A percentile compares a stretch with the other conserved stretches of the same genome.
phyloP scores from a whole-genome alignment of 2,888 invertebrate genomes.

The Isotomurus palustris region DNA sequence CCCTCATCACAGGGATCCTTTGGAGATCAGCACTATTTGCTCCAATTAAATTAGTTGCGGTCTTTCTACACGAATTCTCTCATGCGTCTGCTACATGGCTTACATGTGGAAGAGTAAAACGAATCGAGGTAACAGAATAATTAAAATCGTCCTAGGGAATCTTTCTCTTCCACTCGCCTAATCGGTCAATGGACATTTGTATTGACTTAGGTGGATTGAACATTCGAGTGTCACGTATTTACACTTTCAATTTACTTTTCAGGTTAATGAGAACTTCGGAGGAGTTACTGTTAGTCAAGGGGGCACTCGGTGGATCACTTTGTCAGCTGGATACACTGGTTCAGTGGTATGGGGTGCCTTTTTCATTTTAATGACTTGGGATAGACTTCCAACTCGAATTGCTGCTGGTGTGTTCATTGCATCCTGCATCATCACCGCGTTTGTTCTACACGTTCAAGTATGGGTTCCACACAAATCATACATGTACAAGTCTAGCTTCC shows the following conservation, averaged over 20 bases:
- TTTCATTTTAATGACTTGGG: slow-evolving; percentile 41
- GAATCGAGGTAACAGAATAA: slow-evolving; percentile 20
- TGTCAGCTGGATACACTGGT: slow-evolving; percentile 39
- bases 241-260: not conserved
- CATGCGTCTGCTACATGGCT: slow-evolving; percentile 40
- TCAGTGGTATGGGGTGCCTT: slow-evolving; percentile 39
- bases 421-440: slow-evolving; percentile 31
- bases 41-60: slow-evolving; percentile 37
- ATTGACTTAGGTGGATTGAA: not conserved
- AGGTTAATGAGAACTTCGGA: slow-evolving; percentile 39
- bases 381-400: slow-evolving; percentile 30
- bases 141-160: not conserved
- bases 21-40: slow-evolving; percentile 32
- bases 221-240: not conserved
- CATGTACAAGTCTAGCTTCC: not conserved
- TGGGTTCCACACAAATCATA: not conserved
- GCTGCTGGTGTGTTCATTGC: slow-evolving; percentile 35
- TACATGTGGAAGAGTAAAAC: slow-evolving; percentile 37
- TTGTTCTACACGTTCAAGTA: slow-evolving; percentile 33
- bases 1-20: slow-evolving; percentile 29
- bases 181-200: not conserved
- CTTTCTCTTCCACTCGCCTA: not conserved
- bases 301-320: slow-evolving; percentile 32
- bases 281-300: slow-evolving; percentile 33
- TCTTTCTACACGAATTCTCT: slow-evolving; percentile 39